Base-by-base conservation (phyloP, 2,888 invertebrate species). In the Petrophora chlorosata region DNA sequence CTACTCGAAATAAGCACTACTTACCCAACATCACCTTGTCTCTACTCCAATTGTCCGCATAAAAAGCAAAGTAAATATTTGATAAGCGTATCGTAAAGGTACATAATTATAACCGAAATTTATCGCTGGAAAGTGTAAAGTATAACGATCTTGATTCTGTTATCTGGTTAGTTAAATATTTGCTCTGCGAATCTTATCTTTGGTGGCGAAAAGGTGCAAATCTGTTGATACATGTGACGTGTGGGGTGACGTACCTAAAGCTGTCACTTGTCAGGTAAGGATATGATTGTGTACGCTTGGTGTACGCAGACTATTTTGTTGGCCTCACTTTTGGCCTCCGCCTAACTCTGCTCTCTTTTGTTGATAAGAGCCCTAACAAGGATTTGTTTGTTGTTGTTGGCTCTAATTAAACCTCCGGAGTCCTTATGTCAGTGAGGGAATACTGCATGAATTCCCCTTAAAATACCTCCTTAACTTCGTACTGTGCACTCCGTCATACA, bases 111-210 rank as follows among this genome's bases (percentile, higher is more conserved):
- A 71, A 65, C 63, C 70, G 43, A 76, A 77, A 75, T 71, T 75
- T 82, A 82, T 82, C 82, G 60, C 75, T 63, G 59, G 70, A 80
- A 80, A 84, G 82, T 79, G 85, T 76, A 85, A 84, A 85, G 85
- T 85, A 77, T 85, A 85, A 85, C 82, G 85, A 85, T 85, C 85
- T 66, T 82, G 73, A 70, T 74, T 70, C 68, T 62, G 67, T 83
- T 85, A 84, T 85, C 85, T 70, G 39, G 30, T 61, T 23, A 67
- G 63, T 61, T 76, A 71, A 85, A 85, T 85, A 83, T 86, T 85
- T 75, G 78, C 63, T 43, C 53, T 61, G 59, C 56, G 61, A 73
- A 79, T 79, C 82, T 85, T 83, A 84, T 85, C 82, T 50, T 34
- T 60, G 60, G 58, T 67, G 64, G 75, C 76, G 74, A 78, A 79